phyloP scores from a whole-genome alignment of 2,113 vertebrate genomes.

The Chunga burmeisteri region DNA sequence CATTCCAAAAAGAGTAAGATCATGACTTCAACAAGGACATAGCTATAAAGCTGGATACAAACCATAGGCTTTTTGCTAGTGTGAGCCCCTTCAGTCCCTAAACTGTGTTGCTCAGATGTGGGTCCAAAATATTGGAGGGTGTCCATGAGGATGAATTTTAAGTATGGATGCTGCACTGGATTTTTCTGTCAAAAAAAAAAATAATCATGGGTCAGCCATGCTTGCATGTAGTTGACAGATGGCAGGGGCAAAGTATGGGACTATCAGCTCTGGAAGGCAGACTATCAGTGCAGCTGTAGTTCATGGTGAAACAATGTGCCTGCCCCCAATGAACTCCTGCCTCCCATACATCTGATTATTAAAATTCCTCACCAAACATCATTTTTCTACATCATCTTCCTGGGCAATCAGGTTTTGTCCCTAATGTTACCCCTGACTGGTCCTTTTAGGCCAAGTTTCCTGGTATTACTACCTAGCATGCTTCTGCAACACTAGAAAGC shows the following conservation, averaged over 20 bases:
- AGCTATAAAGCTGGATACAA: neutral
- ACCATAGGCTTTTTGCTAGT: neutral
- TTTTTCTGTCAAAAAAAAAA: neutral
- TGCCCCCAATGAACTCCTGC: neutral
- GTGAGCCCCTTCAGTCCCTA: neutral
- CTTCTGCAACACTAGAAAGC: neutral
- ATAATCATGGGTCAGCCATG: neutral
- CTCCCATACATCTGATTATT: neutral
- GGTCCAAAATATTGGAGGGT: neutral
- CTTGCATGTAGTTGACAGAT: neutral
- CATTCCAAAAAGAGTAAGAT: neutral
- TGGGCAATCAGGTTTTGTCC: neutral
- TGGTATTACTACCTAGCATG: neutral
- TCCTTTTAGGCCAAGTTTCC: neutral
- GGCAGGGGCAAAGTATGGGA: neutral
- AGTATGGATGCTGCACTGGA: neutral
- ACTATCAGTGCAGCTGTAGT: neutral
- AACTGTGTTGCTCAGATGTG: neutral
- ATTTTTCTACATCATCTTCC: neutral
- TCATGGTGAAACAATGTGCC: neutral
- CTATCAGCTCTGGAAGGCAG: neutral
- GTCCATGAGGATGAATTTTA: neutral
- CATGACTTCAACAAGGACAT: neutral
- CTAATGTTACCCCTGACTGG: neutral
- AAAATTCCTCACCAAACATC: neutral